Evolutionary conservation across 2,888 invertebrate genomes (phyloP).

Genomic region (Pterostichus niger): DNA sequence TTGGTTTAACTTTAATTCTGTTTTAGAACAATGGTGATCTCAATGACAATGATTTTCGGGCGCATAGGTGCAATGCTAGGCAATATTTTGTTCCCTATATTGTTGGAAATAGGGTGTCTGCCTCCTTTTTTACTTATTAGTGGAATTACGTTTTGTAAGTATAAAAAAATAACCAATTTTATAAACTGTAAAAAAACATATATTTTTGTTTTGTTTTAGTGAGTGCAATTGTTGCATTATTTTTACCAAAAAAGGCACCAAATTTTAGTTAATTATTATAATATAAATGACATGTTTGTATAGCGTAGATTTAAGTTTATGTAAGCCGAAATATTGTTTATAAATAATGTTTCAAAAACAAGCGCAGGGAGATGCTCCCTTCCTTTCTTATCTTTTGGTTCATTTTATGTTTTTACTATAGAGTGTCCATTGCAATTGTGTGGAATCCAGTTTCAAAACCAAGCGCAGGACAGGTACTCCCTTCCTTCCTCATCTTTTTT

Average conservation of each 20-base stretch:
- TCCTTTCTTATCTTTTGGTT: no score
- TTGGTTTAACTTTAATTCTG: background rate
- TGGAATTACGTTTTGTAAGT: conserved; percentile 80
- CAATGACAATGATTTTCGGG: conserved; percentile 85
- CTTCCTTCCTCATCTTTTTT: no score
- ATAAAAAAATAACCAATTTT: background rate
- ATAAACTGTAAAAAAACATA: background rate
- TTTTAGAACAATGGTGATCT: conserved; percentile 85
- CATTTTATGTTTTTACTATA: no score
- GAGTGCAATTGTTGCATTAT: conserved; percentile 25
- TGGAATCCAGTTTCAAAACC: no score
- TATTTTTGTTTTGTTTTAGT: conserved; percentile 38
- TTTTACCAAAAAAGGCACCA: conserved; percentile 56
- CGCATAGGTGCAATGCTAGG: conserved; percentile 86
- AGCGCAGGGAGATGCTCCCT: no score
- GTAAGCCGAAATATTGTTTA: no score
- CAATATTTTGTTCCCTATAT: conserved; percentile 85
- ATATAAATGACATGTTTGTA: no score
- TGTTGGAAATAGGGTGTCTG: conserved; percentile 84
- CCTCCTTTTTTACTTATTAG: conserved; percentile 87
- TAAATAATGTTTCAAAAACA: no score
- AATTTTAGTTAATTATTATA: conserved; percentile 30
- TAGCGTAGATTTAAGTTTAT: no score
- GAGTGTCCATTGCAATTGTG: no score
- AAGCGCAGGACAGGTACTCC: no score